Evolutionary conservation across 92 coral and sea anemone species (phyloP).

Genomic region (Phenganax stokvisi): DNA sequence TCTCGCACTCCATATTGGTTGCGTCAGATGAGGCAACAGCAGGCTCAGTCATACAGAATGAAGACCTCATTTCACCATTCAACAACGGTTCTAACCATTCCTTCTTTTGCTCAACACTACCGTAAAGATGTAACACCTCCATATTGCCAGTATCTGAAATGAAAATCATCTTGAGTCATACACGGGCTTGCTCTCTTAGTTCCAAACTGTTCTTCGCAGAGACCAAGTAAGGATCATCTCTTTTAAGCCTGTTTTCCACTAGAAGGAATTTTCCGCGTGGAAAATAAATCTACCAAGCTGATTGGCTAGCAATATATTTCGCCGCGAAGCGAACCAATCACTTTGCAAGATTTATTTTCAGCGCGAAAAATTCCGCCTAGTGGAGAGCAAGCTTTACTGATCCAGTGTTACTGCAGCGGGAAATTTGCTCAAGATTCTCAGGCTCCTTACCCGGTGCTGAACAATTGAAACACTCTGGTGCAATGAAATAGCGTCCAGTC

Average conservation of each 20-base stretch:
- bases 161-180: no score
- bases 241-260: no score
- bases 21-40: conserved; percentile 98
- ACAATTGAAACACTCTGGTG: conserved; percentile 95
- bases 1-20: conserved; percentile 93
- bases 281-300: no score
- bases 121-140: conserved; percentile 95
- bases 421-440: background rate
- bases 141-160: conserved; percentile 86
- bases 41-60: conserved; percentile 98
- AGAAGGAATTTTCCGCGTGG: no score
- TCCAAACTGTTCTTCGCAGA: background rate
- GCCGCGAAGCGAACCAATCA: no score
- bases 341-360: no score
- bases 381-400: no score
- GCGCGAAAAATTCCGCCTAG: no score
- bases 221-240: background rate
- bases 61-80: conserved; percentile 84
- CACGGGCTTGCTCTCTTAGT: background rate
- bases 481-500: conserved; percentile 73
- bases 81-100: conserved; percentile 88
- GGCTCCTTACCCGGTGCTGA: conserved; percentile 77
- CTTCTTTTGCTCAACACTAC: conserved; percentile 76
- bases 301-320: no score
- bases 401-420: background rate